phyloP scores from a whole-genome alignment of 2,888 invertebrate species.

The Leuctra nigra region DNA sequence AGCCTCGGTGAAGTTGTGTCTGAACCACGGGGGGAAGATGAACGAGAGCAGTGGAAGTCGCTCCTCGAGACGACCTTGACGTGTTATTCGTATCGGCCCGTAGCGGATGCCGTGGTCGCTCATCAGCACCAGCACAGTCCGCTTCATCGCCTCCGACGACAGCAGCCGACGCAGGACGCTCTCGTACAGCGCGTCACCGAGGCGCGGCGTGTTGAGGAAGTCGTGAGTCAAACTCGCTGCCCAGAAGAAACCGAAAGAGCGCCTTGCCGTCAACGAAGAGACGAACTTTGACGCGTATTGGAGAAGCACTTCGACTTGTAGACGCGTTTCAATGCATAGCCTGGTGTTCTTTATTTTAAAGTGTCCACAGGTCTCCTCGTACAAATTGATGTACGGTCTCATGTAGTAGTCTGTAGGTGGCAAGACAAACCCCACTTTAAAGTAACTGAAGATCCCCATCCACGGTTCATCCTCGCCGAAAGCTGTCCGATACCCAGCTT shows the following conservation, averaged over 20 bases:
- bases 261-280: conserved; percentile 47
- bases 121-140: conserved; percentile 60
- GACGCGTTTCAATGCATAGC: conserved; percentile 61
- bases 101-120: conserved; percentile 90
- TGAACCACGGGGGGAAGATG: conserved; percentile 67
- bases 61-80: conserved; percentile 78
- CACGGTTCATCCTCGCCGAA: conserved; percentile 76
- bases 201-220: conserved; percentile 66
- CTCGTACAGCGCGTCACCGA: conserved; percentile 61
- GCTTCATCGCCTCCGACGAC: conserved; percentile 49
- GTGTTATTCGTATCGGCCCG: conserved; percentile 74
- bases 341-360: conserved; percentile 56
- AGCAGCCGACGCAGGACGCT: conserved; percentile 51
- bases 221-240: conserved; percentile 79
- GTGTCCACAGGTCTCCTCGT: conserved; percentile 60
- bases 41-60: conserved; percentile 74
- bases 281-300: conserved; percentile 47
- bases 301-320: conserved; percentile 3
- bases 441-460: conserved; percentile 75
- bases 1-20: conserved; percentile 51
- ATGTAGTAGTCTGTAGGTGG: conserved; percentile 83
- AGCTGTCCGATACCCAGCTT: conserved; percentile 66
- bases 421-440: conserved; percentile 65
- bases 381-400: conserved; percentile 62
- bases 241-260: conserved; percentile 83